A percentile compares a stretch with the other conserved stretches of the same genome.
These are phyloP conservation scores for Neoitamus cyanurus DNA, from an alignment of 2,888 invertebrate genomes.

Conservation along the genomic window DNA sequence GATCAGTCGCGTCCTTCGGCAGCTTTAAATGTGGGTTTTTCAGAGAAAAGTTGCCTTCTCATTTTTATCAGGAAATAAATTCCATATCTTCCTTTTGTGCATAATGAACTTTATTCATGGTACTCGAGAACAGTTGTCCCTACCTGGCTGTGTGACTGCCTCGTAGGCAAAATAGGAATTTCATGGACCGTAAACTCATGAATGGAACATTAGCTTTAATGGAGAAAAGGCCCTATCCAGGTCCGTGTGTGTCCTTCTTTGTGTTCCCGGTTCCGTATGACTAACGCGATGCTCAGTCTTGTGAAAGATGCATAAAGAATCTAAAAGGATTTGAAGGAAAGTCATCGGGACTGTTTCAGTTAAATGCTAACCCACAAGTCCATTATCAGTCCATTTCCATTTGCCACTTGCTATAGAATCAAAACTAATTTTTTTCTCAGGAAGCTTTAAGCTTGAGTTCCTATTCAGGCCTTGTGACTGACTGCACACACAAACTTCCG, in stretches of 20 bases:
- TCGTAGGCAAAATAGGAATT: neutral
- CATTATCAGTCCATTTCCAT: too few relatives aligned
- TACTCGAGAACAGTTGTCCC: neutral
- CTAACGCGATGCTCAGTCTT: neutral
- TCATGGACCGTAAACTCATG: slow-evolving; percentile 41
- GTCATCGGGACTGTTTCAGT: neutral
- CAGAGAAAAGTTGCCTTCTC: neutral
- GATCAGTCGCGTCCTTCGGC: neutral
- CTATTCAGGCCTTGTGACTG: neutral
- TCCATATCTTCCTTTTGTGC: neutral
- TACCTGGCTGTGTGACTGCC: neutral
- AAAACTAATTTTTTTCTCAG: too few relatives aligned
- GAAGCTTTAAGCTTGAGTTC: too few relatives aligned
- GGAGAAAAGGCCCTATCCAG: neutral
- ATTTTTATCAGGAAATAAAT: slow-evolving; percentile 2
- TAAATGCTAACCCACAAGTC: too few relatives aligned
- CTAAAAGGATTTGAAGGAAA: neutral
- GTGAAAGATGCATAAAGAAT: neutral
- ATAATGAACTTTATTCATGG: neutral
- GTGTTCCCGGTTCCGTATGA: neutral
- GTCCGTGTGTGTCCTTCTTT: neutral
- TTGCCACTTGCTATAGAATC: too few relatives aligned
- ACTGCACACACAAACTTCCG: neutral
- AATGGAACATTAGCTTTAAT: slow-evolving; percentile 43
- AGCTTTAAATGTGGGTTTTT: neutral